Evolutionary conservation across 1,140 invertebrate species (phyloP).

Genomic region (Ericerus pela): DNA sequence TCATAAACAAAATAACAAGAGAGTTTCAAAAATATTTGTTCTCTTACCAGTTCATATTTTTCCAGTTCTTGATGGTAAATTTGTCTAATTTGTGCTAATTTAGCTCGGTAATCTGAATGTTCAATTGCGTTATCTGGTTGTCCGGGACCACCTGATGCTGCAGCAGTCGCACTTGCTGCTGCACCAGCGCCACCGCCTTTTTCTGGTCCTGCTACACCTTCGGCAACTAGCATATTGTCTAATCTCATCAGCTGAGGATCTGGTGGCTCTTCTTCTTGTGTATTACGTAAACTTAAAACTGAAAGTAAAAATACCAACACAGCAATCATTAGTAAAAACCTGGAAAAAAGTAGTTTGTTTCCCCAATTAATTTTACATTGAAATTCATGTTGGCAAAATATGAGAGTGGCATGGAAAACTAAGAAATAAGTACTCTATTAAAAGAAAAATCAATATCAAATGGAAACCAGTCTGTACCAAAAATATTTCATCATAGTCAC

Average conservation of each 20-base stretch:
- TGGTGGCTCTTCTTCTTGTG: slow-evolving; percentile 95
- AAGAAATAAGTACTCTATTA: slow-evolving; percentile 7
- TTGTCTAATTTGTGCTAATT: slow-evolving; percentile 95
- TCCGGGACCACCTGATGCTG: slow-evolving; percentile 58
- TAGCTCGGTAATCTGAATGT: slow-evolving; percentile 97
- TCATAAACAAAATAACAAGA: too few relatives aligned
- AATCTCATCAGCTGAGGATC: slow-evolving; percentile 97
- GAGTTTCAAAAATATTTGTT: not conserved
- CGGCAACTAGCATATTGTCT: slow-evolving; percentile 99
- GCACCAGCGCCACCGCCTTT: slow-evolving; percentile 86
- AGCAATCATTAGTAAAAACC: too few relatives aligned
- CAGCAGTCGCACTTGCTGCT: slow-evolving; percentile 77
- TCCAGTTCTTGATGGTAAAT: slow-evolving; percentile 99
- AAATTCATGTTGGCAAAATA: too few relatives aligned
- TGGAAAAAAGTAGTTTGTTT: too few relatives aligned
- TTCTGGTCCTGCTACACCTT: slow-evolving; percentile 95
- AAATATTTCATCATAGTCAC: too few relatives aligned
- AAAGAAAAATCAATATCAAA: too few relatives aligned
- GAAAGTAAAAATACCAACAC: slow-evolving; percentile 23
- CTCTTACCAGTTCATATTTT: slow-evolving; percentile 85
- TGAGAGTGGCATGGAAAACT: too few relatives aligned
- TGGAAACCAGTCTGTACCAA: too few relatives aligned
- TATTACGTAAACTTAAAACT: slow-evolving; percentile 89
- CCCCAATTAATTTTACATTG: too few relatives aligned
- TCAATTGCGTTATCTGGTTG: slow-evolving; percentile 91